These are phyloP conservation scores for Salarias fasciatus DNA, from an alignment of 2,797 vertebrate species.

Conservation along the genomic window DNA sequence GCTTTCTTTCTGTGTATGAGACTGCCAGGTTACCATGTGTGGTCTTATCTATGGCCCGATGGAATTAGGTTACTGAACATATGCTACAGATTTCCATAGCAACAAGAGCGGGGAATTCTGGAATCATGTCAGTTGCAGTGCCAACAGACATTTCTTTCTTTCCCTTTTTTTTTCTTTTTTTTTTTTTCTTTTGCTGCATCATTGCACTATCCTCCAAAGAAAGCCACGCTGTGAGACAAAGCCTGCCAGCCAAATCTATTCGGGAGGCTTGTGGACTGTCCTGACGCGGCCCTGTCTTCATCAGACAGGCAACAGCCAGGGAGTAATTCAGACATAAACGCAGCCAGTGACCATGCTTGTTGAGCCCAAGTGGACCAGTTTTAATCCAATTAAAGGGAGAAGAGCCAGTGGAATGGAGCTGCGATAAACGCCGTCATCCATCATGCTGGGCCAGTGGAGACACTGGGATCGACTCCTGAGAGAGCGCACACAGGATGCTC, in stretches of 20 bases:
- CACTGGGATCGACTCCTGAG: slow-evolving; percentile 40
- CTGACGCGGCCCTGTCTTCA: slow-evolving; percentile 46
- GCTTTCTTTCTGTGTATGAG: slow-evolving; percentile 9
- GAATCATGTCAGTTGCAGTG: slow-evolving; percentile 62
- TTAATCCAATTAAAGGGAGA: slow-evolving; percentile 77
- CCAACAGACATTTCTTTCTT: slow-evolving; percentile 55
- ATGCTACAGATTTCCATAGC: slow-evolving; percentile 78
- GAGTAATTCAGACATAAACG: slow-evolving; percentile 68
- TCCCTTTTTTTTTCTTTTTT: slow-evolving; percentile 37
- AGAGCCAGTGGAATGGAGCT: slow-evolving; percentile 54
- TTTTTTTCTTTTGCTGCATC: slow-evolving; percentile 28
- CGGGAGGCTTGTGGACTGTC: slow-evolving; percentile 43
- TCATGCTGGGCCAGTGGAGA: slow-evolving; percentile 62
- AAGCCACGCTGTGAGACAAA: slow-evolving; percentile 45
- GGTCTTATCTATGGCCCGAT: slow-evolving; percentile 50
- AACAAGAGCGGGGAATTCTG: slow-evolving; percentile 68
- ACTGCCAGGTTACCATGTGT: slow-evolving; percentile 55
- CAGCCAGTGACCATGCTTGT: slow-evolving; percentile 42
- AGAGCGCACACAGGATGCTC: slow-evolving; percentile 26
- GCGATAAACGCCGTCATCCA: slow-evolving; percentile 63
- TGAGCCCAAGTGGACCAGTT: slow-evolving; percentile 62
- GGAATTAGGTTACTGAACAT: slow-evolving; percentile 72
- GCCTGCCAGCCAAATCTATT: slow-evolving; percentile 50
- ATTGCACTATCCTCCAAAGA: slow-evolving; percentile 54
- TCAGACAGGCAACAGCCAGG: slow-evolving; percentile 29